Base-by-base conservation (phyloP, 2,888 invertebrate genomes). In the Drosophila putrida region DNA sequence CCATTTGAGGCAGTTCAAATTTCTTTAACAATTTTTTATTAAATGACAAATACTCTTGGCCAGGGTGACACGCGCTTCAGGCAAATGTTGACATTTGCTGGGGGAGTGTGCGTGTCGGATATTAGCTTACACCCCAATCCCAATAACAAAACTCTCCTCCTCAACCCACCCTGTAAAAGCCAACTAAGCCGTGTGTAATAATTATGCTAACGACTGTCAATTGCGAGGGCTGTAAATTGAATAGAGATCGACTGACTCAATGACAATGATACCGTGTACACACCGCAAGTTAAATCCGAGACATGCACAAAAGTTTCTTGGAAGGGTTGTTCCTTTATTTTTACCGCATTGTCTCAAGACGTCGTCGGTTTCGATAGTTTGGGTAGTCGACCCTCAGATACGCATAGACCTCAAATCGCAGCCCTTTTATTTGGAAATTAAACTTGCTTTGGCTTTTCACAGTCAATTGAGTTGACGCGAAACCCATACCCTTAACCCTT, bases 161-260 rank as follows among this genome's bases (percentile, higher is more conserved):
- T 41, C 15, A 25, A n/a, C 13, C n/a, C 39, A 0, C 33, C 25
- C 47, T 39, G 15, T 33, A 6, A 35, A 58, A 38, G 46, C 62
- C 63, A 65, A 41, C 86, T 76, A 71, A 82, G 79, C 83, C 79
- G 66, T 83, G 83, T 83, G 86, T 86, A 80, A 84, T 88, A 88
- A 88, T 88, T 88, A 88, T 88, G 88, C 88, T 88, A 88, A 88
- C 88, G 88, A 86, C 79, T 86, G 88, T 88, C 88, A 88, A 88
- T 88, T 82, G 82, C 28, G 51, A 69, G 84, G 68, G 64, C 78
- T 68, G 78, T 47, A 75, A 82, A 83, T 82, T 83, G 81, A 85
- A 81, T 77, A 70, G 80, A 69, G 43, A 36, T 60, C 60, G 55
- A 43, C 35, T 55, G 55, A 43, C 35, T 55, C 51, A 39, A 13